A percentile compares a stretch with the other conserved stretches of the same genome.
Evolutionary conservation across 2,797 vertebrate genomes (phyloP).

Genomic region (Leuciscus waleckii): DNA sequence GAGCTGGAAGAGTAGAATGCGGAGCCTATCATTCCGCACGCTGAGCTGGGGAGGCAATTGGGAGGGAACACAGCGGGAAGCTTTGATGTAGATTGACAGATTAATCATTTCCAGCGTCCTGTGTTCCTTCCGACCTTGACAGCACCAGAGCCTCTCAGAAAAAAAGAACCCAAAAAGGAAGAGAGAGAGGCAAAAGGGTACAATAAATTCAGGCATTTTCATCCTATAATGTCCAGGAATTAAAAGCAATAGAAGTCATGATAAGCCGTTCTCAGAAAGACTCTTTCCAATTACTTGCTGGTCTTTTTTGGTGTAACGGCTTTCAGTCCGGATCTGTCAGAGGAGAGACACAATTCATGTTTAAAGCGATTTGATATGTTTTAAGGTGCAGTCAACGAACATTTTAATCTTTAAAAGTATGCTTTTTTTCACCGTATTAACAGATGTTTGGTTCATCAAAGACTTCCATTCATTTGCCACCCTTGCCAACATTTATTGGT

Average conservation of each 20-base stretch:
- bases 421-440: not conserved
- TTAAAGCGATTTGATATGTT: conserved; percentile 31
- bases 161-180: conserved; percentile 35
- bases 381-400: not conserved
- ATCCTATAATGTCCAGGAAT: conserved; percentile 51
- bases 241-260: conserved; percentile 52
- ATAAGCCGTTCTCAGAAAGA: conserved; percentile 20
- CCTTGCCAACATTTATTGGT: not conserved
- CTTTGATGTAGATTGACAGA: conserved; percentile 82
- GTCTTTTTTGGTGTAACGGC: conserved; percentile 36
- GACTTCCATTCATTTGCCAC: not conserved
- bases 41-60: conserved; percentile 70
- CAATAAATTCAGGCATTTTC: conserved; percentile 53
- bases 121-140: conserved; percentile 78
- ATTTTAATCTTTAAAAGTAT: conserved; percentile 29
- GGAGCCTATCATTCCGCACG: conserved; percentile 69
- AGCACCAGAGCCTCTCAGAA: conserved; percentile 66
- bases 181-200: conserved; percentile 37
- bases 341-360: not conserved
- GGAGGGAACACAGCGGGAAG: conserved; percentile 75
- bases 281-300: conserved; percentile 36
- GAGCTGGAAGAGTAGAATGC: conserved; percentile 66
- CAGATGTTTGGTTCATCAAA: not conserved
- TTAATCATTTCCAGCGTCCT: conserved; percentile 78
- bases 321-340: conserved; percentile 32